Base-by-base conservation (phyloP, 2,113 vertebrate genomes). In the Archilochus colubris region DNA sequence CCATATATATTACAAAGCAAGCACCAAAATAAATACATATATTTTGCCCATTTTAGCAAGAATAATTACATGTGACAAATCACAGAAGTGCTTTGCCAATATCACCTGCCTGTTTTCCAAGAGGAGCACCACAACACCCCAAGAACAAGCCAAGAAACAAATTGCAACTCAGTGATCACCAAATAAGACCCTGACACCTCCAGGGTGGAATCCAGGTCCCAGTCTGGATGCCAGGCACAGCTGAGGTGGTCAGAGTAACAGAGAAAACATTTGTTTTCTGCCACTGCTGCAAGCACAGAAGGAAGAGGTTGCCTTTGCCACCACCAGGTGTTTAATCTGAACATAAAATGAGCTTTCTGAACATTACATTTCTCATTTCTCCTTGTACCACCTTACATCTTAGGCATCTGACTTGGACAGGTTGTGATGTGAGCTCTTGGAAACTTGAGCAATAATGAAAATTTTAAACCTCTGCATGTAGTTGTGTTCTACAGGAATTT, bases 101-200 rank as follows among this genome's bases (percentile, higher is more conserved):
- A 38, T 43, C 40, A 69, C 28, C 43, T 66, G 30, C 18, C 19
- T 19, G 5, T 0, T 66, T 69, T 28, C 5, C 2, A 89, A 84
- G 21, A 40, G 28, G 27, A 63, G 9, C 5, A 74, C 22, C 25
- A 6, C 27, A 43, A 7, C 0, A 1, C 12, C 62, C 24, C 28
- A 58, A 78, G 14, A 69, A 7, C 18, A 54, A 78, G 18, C n/a
- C 40, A 76, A 48, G 78, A 76, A 89, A 40, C 3, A 75, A 36
- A 54, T 5, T 40, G 12, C 30, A 57, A 48, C 16, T 51, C 30
- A 4, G 14, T 0, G 0, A 55, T 54, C 54, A 50, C 69, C 53
- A 64, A 27, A 43, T 18, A 31, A 81, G 33, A 33, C 43, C 9
- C n/a, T 18, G 28, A 89, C 33, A 63, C 51, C 11, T 46, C 31